A percentile compares a stretch with the other conserved stretches of the same genome.
Evolutionary conservation across 2,888 invertebrate species (phyloP).

Genomic region (Acronicta leporina): DNA sequence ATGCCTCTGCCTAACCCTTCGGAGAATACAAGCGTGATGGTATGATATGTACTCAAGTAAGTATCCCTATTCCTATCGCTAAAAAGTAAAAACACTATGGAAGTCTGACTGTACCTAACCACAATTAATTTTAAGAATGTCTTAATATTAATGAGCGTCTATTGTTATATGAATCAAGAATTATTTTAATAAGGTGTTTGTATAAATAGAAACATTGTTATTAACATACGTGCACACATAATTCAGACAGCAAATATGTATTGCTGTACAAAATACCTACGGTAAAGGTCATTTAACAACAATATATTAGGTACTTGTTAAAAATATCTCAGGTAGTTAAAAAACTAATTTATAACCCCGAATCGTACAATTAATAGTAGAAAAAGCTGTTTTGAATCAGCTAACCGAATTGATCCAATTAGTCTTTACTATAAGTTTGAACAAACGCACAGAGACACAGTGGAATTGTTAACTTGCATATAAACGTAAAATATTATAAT

Average conservation of each 20-base stretch:
- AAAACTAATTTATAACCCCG: conserved; percentile 5
- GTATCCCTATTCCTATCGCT: too few relatives aligned
- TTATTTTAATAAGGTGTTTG: neutral
- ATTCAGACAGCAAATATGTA: neutral
- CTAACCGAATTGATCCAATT: conserved; percentile 18
- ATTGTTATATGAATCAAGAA: conserved; percentile 26
- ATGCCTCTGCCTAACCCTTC: too few relatives aligned
- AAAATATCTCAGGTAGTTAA: conserved; percentile 9
- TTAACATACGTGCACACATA: conserved; percentile 4
- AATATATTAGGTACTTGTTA: neutral
- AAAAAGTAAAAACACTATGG: too few relatives aligned
- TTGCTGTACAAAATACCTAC: too few relatives aligned
- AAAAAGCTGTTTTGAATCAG: conserved; percentile 9
- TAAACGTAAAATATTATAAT: too few relatives aligned
- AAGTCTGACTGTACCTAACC: too few relatives aligned
- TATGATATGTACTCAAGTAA: too few relatives aligned
- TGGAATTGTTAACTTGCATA: too few relatives aligned
- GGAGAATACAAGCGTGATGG: too few relatives aligned
- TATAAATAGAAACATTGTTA: too few relatives aligned
- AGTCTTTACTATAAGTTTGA: conserved; percentile 32
- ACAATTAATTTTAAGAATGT: too few relatives aligned
- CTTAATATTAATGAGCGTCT: conserved; percentile 21
- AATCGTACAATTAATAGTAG: neutral
- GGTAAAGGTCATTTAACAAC: too few relatives aligned
- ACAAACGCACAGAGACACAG: conserved; percentile 4